phyloP scores from a whole-genome alignment of 2,113 vertebrate species.

The Festucalex cinctus region DNA sequence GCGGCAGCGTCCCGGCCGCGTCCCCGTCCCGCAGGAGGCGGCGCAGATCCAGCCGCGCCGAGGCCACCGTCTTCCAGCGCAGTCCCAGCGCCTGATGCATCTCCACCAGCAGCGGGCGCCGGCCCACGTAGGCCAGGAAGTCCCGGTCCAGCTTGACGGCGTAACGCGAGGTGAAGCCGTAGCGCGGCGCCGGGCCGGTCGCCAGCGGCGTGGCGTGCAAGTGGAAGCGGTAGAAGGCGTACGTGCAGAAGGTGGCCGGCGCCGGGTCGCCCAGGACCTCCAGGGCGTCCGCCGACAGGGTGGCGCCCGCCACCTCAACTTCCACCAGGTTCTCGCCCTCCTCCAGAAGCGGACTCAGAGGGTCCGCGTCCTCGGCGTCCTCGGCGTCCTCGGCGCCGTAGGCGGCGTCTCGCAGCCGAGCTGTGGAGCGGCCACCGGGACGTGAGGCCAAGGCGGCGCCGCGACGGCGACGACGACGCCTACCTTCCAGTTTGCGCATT shows the following conservation, averaged over 20 bases:
- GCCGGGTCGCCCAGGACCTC: conserved; percentile 70
- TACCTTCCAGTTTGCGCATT: conserved; percentile 88
- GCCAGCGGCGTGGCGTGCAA: conserved; percentile 83
- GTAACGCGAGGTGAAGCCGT: conserved; percentile 84
- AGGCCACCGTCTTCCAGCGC: conserved; percentile 83
- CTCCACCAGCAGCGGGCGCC: conserved; percentile 72
- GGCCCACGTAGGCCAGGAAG: conserved; percentile 80
- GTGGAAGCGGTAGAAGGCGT: conserved; percentile 86
- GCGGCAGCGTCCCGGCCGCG: conserved; percentile 68
- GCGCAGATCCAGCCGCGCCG: conserved; percentile 71
- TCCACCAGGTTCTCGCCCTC: conserved; percentile 87
- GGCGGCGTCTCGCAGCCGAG: conserved; percentile 80
- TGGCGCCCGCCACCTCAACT: conserved; percentile 77
- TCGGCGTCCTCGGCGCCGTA: conserved; percentile 73
- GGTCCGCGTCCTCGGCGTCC: too few species aligned
- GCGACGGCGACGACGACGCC: background rate
- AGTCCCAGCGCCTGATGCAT: conserved; percentile 78
- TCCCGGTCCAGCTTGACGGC: conserved; percentile 73
- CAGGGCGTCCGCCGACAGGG: conserved; percentile 75
- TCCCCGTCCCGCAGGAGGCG: conserved; percentile 75
- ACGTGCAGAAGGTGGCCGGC: conserved; percentile 89
- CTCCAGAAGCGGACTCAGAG: conserved; percentile 70
- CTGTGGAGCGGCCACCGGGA: conserved; percentile 63
- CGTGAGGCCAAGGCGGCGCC: background rate
- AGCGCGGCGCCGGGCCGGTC: conserved; percentile 70